Base-by-base conservation (phyloP, 2,888 invertebrate genomes). In the Adelphocoris suturalis region DNA sequence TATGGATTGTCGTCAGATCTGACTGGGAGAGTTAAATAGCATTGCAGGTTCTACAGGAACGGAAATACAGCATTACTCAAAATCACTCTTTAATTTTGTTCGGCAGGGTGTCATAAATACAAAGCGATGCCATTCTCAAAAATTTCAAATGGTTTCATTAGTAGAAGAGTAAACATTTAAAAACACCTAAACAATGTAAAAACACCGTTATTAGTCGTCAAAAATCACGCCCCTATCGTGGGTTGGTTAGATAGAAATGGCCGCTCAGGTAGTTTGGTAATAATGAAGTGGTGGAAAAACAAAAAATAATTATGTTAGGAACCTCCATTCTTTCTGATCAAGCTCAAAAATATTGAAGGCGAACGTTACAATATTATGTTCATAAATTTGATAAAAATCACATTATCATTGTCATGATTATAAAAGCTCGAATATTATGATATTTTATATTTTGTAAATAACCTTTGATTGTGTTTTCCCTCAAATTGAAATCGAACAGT, bases 321-420 rank as follows among this genome's bases (percentile, higher is more conserved):
- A 61, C 27, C 16, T 68, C 84, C 23, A 37, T 27, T 86, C 61
- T 80, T 88, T 28, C 23, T 27, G 46, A 19, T 82, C 48, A 81
- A 47, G 76, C 47, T 76, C 47, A 82, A 82, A 89, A 89, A 89
- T 61, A 61, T 46, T 37, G 47, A 89, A 76, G 82, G 80, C 78
- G 68, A 87, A 55, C 23, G 37, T 87, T 76, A 37, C 46, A 75
- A 27, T 19, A 61, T 86, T 86, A 86, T 78, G 52, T 88, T 80
- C 88, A 91, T 87, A 75, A 87, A 87, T 87, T 86, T 76, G 52
- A 87, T 75, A 87, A 87, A 76, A 87, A 87, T 91, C 91, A 91
- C 91, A 91, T 89, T 86, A 75, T 91, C 91, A 91, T 91, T 91
- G 91, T 91, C 91, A 86, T 90, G 88, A 90, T 89, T 82, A 86